These are phyloP conservation scores for Bathybates hornii DNA, from an alignment of 2,113 vertebrate genomes.

Conservation along the genomic window DNA sequence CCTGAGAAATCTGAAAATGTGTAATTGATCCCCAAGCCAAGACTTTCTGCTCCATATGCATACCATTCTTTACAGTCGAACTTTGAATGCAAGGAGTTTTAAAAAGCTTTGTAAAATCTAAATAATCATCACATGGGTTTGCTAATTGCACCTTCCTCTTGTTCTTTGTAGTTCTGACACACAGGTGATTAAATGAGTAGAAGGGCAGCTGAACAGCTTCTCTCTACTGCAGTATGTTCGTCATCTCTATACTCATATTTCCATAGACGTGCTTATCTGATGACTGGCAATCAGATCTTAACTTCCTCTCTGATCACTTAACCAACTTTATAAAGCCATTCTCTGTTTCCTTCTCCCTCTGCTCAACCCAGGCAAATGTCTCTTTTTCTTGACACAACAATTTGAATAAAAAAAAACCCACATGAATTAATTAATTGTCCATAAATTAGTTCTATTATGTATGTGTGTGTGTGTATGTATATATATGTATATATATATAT, in stretches of 20 bases:
- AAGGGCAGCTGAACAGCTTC: background rate
- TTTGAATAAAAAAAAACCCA: rapidly evolving
- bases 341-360: background rate
- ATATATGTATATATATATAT: rapidly evolving
- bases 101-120: background rate
- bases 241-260: slow-evolving; percentile 18
- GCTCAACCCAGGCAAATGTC: background rate
- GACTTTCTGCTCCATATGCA: background rate
- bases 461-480: rapidly evolving
- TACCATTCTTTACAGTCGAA: background rate
- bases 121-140: background rate
- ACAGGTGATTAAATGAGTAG: background rate
- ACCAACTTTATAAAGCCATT: background rate
- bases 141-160: background rate
- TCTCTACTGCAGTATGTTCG: background rate
- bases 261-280: slow-evolving; percentile 32
- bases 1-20: background rate
- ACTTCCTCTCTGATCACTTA: slow-evolving; percentile 21
- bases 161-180: background rate
- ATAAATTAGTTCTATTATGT: background rate
- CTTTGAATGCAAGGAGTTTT: background rate
- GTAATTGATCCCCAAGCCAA: background rate
- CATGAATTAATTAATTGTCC: background rate
- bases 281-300: background rate
- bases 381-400: background rate